Conservation (phyloP, 2,113 vertebrate species). For the Python bivittatus region DNA sequence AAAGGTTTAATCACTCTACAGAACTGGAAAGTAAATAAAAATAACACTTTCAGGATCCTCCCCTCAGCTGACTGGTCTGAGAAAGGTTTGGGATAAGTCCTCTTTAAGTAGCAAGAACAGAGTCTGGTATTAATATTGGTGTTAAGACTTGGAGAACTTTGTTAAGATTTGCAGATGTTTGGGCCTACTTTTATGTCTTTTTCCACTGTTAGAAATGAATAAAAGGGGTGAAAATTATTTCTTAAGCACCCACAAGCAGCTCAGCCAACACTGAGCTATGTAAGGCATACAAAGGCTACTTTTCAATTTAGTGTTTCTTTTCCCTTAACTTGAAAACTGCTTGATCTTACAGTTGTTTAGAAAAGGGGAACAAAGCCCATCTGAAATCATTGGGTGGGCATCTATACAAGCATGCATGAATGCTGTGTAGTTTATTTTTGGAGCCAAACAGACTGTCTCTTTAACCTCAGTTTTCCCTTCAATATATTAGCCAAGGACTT, state of each 20-base stretch:
- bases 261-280: neutral
- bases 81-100: constrained; percentile 26
- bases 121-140: constrained; percentile 47
- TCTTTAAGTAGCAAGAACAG: neutral
- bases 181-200: constrained; percentile 11
- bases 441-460: neutral
- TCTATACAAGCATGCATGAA: neutral
- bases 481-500: neutral
- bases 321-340: neutral
- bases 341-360: constrained; percentile 1
- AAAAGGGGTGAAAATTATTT: constrained; percentile 24
- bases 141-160: constrained; percentile 4
- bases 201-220: constrained; percentile 36
- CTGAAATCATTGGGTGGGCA: neutral
- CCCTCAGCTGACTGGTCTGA: neutral
- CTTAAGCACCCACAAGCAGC: neutral
- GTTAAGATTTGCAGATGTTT: constrained; percentile 18
- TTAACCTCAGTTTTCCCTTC: neutral
- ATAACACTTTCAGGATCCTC: neutral
- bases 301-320: constrained; percentile 22
- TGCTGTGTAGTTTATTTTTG: neutral
- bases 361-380: neutral
- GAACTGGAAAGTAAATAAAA: constrained; percentile 5
- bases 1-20: constrained; percentile 22
- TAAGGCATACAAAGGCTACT: neutral